These are phyloP conservation scores for Nomada ruficornis DNA, from an alignment of 2,888 invertebrate genomes.

Conservation along the genomic window DNA sequence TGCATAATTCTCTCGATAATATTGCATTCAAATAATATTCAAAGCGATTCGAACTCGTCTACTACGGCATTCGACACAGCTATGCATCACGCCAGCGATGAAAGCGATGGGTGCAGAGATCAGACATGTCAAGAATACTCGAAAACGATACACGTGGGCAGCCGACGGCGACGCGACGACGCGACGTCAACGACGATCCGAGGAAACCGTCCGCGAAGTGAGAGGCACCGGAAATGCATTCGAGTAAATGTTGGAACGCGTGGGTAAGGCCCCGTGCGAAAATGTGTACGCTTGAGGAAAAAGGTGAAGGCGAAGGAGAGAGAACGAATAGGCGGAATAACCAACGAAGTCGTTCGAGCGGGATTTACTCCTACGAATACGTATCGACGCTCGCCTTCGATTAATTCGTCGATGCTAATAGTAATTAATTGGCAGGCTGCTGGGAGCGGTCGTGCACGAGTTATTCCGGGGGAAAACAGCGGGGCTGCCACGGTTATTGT, in stretches of 20 bases:
- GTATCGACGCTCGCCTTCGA: conserved; percentile 43
- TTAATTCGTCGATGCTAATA: conserved; percentile 52
- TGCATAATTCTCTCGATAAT: no score
- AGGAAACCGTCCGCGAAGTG: conserved; percentile 58
- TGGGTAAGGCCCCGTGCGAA: conserved; percentile 49
- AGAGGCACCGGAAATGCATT: conserved; percentile 63
- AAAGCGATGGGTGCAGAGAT: not conserved
- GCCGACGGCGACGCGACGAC: conserved; percentile 42
- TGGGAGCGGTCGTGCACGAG: conserved; percentile 7
- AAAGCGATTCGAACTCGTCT: no score
- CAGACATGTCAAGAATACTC: not conserved
- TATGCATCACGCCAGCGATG: not conserved
- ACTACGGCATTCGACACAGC: no score
- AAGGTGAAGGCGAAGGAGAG: conserved; percentile 16
- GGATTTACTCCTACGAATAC: conserved; percentile 58
- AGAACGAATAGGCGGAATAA: conserved; percentile 26
- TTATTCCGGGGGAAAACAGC: conserved; percentile 16
- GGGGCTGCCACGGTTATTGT: conserved; percentile 10
- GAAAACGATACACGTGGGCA: conserved; percentile 19
- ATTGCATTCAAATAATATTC: no score
- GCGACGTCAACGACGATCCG: conserved; percentile 40
- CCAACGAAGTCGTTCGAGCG: conserved; percentile 47
- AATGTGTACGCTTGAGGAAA: conserved; percentile 23
- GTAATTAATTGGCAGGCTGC: conserved; percentile 45
- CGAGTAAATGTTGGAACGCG: conserved; percentile 31